Base-by-base conservation (phyloP, 2,113 vertebrate genomes). In the Mormoops blainvillei region DNA sequence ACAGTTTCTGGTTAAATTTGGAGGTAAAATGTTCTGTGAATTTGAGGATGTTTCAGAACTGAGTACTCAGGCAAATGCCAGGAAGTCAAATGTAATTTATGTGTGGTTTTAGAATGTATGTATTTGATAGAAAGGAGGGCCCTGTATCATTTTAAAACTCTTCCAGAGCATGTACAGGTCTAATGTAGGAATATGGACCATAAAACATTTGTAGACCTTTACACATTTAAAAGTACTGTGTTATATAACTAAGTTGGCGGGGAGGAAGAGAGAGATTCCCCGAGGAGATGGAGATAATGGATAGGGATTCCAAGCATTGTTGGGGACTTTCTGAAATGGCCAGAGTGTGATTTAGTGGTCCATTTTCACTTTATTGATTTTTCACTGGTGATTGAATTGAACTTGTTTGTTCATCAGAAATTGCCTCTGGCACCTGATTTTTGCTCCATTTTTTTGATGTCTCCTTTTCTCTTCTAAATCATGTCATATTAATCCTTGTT, bases 351-450 rank as follows among this genome's bases (percentile, higher is more conserved):
- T 28, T 89, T 80, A 90, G 76, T 28, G 43, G 89, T 90, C 73
- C 16, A 33, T 90, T 94, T 95, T 70, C 24, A 80, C 12, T 38
- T 65, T 56, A 91, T 48, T 86, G 82, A 88, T 93, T 93, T 96
- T 91, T 80, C 78, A 87, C 58, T 96, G 41, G 81, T 80, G 73
- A 94, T 87, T 74, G 50, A 87, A 80, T n/a, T 91, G 65, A 93
- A 83, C 41, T 73, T 82, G 22, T 68, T 91, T 81, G n/a, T 91
- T 91, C 50, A 80, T 91, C 24, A 92, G 73, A 94, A 83, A 87
- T 89, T 70, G 28, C 7, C 68, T 54, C 68, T 43, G 74, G 38
- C 33, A 80, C 24, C 38, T 95, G 50, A 87, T 18, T 83, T 97
- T 92, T 48, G 24, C 31, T 86, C 12, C n/a, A 41, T 71, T 88